Evolutionary conservation across 2,888 invertebrate species (phyloP).

Genomic region (Cerceris ruficornis): DNA sequence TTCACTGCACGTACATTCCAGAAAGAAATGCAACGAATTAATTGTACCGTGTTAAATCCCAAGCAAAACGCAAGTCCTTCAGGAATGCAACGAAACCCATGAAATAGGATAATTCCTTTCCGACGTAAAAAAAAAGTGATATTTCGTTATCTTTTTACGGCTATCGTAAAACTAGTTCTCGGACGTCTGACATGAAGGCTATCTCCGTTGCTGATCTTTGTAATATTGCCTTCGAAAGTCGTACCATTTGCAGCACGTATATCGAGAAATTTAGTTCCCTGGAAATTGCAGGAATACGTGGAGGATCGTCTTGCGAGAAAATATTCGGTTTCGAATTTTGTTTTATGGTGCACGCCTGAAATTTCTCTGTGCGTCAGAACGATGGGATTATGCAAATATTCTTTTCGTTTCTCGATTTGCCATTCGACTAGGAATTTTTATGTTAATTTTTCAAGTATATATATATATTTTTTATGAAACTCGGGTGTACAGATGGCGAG

Average conservation of each 20-base stretch:
- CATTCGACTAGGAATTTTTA: conserved; percentile 35
- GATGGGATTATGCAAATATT: conserved; percentile 46
- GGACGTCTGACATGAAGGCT: conserved; percentile 27
- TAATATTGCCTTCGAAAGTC: conserved; percentile 17
- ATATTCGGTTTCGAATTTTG: conserved; percentile 49
- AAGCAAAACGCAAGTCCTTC: background rate
- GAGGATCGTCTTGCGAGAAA: conserved; percentile 11
- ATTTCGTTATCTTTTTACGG: conserved; percentile 38
- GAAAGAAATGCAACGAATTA: background rate
- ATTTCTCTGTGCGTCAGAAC: conserved; percentile 15
- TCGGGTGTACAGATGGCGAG: no score
- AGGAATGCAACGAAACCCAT: background rate
- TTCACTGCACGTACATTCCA: background rate
- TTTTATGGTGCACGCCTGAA: conserved; percentile 27
- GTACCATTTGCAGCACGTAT: conserved; percentile 15
- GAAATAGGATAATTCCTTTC: background rate
- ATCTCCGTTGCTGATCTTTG: conserved; percentile 33
- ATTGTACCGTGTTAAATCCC: background rate
- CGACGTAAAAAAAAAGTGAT: conserved; percentile 22
- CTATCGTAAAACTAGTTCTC: conserved; percentile 44
- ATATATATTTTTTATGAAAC: no score
- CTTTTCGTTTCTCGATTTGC: conserved; percentile 38
- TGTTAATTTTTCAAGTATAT: conserved; percentile 27
- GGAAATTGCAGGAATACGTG: background rate
- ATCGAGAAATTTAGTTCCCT: conserved; percentile 19